A percentile compares a stretch with the other conserved stretches of the same genome.
Conservation (phyloP, 2,113 vertebrate genomes). For the Jacana jacana region DNA sequence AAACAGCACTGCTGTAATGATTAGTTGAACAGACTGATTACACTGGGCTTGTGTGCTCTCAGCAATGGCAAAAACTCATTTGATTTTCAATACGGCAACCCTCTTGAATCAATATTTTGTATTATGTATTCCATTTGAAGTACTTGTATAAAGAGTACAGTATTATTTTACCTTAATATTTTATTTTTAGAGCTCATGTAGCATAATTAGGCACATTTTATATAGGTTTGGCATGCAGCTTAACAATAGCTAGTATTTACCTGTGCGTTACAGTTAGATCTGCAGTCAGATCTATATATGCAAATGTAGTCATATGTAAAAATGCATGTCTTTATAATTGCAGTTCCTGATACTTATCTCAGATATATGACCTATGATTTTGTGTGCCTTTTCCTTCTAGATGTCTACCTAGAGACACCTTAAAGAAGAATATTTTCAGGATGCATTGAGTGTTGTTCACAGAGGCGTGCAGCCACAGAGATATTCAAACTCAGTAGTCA, state of each 20-base stretch:
- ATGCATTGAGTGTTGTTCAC: not conserved
- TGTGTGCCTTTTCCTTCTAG: not conserved
- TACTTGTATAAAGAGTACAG: not conserved
- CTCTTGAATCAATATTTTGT: constrained; percentile 65
- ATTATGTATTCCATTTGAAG: constrained; percentile 56
- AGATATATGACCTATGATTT: not conserved
- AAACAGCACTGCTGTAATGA: constrained; percentile 54
- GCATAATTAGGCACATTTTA: constrained; percentile 5
- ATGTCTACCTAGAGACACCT: not conserved
- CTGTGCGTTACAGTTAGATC: not conserved
- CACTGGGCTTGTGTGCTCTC: constrained; percentile 34
- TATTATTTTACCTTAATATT: constrained; percentile 20
- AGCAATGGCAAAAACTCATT: constrained; percentile 60
- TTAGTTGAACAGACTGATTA: constrained; percentile 63
- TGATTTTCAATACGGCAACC: constrained; percentile 47
- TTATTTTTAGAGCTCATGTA: constrained; percentile 28
- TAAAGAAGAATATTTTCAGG: not conserved
- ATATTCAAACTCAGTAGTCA: not conserved
- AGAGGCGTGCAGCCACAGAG: not conserved
- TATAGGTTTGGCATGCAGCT: not conserved
- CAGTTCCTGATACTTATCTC: not conserved
- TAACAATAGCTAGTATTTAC: not conserved
- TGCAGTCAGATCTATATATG: not conserved
- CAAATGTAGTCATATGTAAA: not conserved
- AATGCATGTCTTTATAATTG: not conserved